These are phyloP conservation scores for Aspidiotus destructor DNA, from an alignment of 2,888 invertebrate species.

Conservation along the genomic window DNA sequence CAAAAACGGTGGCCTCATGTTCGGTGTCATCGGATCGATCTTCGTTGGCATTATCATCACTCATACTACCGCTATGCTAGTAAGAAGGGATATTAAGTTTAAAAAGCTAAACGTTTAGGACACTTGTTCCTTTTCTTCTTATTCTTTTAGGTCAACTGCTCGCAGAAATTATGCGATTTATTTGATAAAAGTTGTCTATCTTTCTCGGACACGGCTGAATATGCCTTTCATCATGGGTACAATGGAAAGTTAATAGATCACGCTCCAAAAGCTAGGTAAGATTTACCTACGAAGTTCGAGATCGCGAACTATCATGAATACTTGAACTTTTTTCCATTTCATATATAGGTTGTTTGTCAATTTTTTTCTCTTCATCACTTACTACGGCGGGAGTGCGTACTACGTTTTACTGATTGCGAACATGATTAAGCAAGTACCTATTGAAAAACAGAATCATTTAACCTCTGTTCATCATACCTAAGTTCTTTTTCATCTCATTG, in stretches of 20 bases:
- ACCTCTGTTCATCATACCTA: too few species aligned
- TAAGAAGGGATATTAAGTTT: conserved; percentile 5
- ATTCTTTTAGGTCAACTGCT: conserved; percentile 18
- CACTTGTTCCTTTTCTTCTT: not conserved
- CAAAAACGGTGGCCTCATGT: conserved; percentile 24
- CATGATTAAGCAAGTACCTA: conserved; percentile 36
- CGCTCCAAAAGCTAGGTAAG: conserved; percentile 23
- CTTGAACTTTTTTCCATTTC: not conserved
- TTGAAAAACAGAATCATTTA: too few species aligned
- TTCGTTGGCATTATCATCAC: conserved; percentile 25
- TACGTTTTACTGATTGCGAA: conserved; percentile 37
- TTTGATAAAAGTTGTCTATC: conserved; percentile 17
- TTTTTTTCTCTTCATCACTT: conserved; percentile 37
- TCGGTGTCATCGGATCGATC: conserved; percentile 1
- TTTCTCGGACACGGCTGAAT: conserved; percentile 29
- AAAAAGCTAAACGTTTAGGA: too few species aligned
- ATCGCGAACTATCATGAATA: not conserved
- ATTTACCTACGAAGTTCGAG: not conserved
- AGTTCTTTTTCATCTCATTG: too few species aligned
- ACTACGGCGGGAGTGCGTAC: conserved; percentile 37
- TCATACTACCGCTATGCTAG: conserved; percentile 23
- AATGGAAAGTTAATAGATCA: conserved; percentile 22
- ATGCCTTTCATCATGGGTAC: conserved; percentile 27
- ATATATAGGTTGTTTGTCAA: conserved; percentile 36
- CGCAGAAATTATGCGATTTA: conserved; percentile 25